Conservation (phyloP, 2,113 vertebrate genomes). For the Cervus canadensis region DNA sequence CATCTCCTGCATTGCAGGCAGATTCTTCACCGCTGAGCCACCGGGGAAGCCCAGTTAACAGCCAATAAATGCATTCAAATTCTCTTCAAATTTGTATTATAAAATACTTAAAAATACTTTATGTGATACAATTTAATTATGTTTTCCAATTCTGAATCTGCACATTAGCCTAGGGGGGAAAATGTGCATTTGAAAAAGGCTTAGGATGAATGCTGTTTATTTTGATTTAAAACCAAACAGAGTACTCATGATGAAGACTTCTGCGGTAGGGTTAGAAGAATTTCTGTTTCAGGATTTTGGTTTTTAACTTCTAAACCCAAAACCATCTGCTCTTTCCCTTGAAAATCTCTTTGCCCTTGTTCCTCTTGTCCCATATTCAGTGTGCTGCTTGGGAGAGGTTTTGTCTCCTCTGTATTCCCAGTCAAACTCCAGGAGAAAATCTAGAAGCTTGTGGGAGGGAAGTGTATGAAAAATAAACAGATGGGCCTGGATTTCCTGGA, state of each 20-base stretch:
- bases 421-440: not conserved
- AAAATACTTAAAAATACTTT: not conserved
- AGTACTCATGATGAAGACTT: not conserved
- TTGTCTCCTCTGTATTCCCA: not conserved
- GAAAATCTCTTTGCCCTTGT: constrained; percentile 17
- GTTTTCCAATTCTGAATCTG: not conserved
- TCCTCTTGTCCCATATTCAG: not conserved
- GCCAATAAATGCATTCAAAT: not conserved
- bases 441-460: not conserved
- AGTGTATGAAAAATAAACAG: not conserved
- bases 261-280: not conserved
- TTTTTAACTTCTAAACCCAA: not conserved
- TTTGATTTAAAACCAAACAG: not conserved
- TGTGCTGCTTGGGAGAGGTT: not conserved
- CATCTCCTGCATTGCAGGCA: rapidly evolving
- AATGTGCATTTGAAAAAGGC: not conserved
- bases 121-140: not conserved
- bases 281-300: not conserved
- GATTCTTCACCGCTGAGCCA: not conserved
- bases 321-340: constrained; percentile 15
- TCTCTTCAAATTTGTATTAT: not conserved
- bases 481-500: not conserved
- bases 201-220: not conserved
- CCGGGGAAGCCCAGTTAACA: not conserved
- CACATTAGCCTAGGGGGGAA: not conserved